These are phyloP conservation scores for Rhizoglyphus robini DNA, from an alignment of 1,140 invertebrate genomes.

Conservation along the genomic window DNA sequence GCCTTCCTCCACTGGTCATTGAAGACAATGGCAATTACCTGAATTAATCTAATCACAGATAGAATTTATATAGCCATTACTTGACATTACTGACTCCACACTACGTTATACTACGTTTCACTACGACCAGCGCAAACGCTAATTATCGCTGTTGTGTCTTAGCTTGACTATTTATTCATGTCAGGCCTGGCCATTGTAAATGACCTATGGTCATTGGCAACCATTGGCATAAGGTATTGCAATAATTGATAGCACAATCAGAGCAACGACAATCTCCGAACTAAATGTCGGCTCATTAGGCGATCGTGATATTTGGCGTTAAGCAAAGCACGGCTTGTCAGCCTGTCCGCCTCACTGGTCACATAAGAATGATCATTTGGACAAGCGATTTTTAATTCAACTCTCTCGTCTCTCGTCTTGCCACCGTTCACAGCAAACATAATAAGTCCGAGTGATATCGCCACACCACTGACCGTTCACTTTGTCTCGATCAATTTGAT, in stretches of 20 bases:
- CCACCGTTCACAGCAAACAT: background rate
- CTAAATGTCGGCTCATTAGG: background rate
- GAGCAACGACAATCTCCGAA: background rate
- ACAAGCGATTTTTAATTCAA: slow-evolving; percentile 1
- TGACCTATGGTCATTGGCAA: slow-evolving; percentile 15
- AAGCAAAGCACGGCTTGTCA: background rate
- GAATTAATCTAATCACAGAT: slow-evolving; percentile 11
- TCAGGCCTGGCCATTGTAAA: background rate
- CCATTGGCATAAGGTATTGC: background rate
- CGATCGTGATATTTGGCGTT: background rate
- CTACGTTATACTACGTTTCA: background rate
- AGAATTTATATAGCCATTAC: slow-evolving; percentile 6
- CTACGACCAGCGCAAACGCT: too few relatives aligned
- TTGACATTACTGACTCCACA: background rate
- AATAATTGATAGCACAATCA: slow-evolving; percentile 13
- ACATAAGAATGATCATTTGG: background rate
- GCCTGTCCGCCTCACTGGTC: background rate
- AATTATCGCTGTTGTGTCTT: background rate
- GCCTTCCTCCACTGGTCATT: background rate
- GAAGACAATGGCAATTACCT: slow-evolving; percentile 14
- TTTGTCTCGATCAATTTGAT: background rate
- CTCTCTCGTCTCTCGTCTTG: background rate
- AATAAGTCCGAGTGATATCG: too few relatives aligned
- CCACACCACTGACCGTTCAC: background rate
- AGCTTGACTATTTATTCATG: slow-evolving; percentile 3